Evolutionary conservation across 2,888 invertebrate species (phyloP), one percentile per base, ranked within the genome.

Genomic region (Pyralis farinalis): DNA sequence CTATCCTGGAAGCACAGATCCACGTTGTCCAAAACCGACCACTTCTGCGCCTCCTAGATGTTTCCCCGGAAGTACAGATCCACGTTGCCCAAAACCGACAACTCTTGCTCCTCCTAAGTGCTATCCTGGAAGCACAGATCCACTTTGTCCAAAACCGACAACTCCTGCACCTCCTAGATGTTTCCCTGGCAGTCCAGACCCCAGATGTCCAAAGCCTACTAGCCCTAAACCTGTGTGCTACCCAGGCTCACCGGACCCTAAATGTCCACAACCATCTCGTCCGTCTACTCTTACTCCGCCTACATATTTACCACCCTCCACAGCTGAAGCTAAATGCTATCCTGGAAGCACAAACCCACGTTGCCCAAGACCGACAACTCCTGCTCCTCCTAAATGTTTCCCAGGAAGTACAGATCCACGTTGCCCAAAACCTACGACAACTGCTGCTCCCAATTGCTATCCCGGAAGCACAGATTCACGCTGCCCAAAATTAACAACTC

Each of bases 121-220:
- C 37, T 80, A 64, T 46, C 73, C 73, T 1, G 72, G 72, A 7
- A 63, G 61, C 3, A 51, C 40, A 4, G 72, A 67, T 41, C 56
- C 63, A 20, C 40, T 67, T 35, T 64, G 56, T 40, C 51, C 63
- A 25, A 25, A 47, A 42, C 55, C 63, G 30, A 55, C 63, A 6
- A 53, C 53, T 1, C 47, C 49, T 31, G 38, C 45, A n/a, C 56
- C 58, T n/a, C 55, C 50, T 49, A 55, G 52, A 7, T 50, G 45
- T 51, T 63, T 55, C 37, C 66, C 65, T 9, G 70, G 69, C 7
- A 57, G 58, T 12, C 47, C 45, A 3, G 60, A 58, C 45, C 60
- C 56, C 1, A 5, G 46, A 9, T 62, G 65, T 39, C 60, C 67
- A 5, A 43, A 43, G 31, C 53, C 55, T 12, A 53, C 62, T n/a